Base-by-base conservation (phyloP, 2,113 vertebrate species). In the Marcusenius ussheri region DNA sequence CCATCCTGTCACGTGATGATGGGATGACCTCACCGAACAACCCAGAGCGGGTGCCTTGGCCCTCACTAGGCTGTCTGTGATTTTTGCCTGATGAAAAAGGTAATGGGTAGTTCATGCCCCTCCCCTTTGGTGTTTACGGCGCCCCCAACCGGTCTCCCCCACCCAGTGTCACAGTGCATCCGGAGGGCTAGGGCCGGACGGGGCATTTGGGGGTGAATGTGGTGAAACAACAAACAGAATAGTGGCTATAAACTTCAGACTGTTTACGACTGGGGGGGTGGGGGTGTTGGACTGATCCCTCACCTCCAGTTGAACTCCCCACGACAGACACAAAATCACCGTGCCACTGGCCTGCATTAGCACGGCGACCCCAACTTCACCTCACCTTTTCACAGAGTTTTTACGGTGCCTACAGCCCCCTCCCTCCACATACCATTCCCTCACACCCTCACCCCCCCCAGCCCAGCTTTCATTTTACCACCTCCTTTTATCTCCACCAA, bases 261-360 rank as follows among this genome's bases (percentile, higher is more conserved):
- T 92, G 92, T 96, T 95, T 97, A 97, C 94, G 94, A 94, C 94
- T 93, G 31, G 50, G 91, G 90, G n/a, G n/a, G 9, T 21, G 51
- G 17, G 58, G n/a, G 58, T 3, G 58, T n/a, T 10, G 93, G 95
- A 95, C 96, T 96, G 91, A 94, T 93, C 93, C 90, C 94, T 97
- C 96, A 96, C 96, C 96, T 96, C 95, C 88, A 1, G 13, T 90
- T 97, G 96, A 97, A 96, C 97, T 95, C 94, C 45, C 93, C 93
- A 91, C 91, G 94, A 93, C 93, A 91, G 93, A 91, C 91, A 92
- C 91, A 91, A 91, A 90, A 90, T 74, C 93, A 90, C 90, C 93
- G 89, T 92, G 86, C 90, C 50, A 83, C 47, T 45, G 83, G 50
- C 74, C 70, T 93, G 94, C 94, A 95, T 95, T 94, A 94, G 90